These are phyloP conservation scores for Cephalopachus bancanus DNA, from an alignment of 2,797 vertebrate species.

Conservation along the genomic window DNA sequence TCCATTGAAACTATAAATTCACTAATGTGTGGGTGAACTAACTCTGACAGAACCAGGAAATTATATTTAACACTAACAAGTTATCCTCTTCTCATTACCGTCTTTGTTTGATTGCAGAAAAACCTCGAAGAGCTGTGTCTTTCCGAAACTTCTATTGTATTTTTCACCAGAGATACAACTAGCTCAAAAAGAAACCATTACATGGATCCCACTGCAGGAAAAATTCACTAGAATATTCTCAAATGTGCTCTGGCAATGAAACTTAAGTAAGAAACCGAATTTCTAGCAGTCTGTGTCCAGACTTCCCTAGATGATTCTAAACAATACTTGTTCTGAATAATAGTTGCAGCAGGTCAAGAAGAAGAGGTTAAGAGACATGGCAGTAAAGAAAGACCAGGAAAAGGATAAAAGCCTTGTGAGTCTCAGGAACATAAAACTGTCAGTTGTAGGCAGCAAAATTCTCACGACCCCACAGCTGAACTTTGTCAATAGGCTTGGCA, in stretches of 20 bases:
- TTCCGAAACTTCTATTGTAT: neutral
- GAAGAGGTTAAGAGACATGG: slow-evolving; percentile 23
- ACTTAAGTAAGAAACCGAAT: neutral
- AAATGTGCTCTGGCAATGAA: neutral
- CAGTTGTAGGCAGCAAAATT: slow-evolving; percentile 79
- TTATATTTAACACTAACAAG: neutral
- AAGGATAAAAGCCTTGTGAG: slow-evolving; percentile 70
- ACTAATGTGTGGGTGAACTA: neutral
- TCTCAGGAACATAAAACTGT: slow-evolving; percentile 59
- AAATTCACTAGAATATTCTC: slow-evolving; percentile 15
- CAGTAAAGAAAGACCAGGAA: slow-evolving; percentile 48
- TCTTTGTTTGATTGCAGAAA: neutral
- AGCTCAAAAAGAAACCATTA: neutral
- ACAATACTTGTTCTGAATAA: neutral
- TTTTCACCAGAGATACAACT: neutral
- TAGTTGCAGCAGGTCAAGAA: neutral
- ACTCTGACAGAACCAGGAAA: neutral
- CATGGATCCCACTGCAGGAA: neutral
- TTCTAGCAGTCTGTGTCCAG: neutral
- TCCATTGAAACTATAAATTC: neutral
- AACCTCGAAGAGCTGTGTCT: neutral
- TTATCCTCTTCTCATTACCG: neutral
- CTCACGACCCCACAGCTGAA: slow-evolving; percentile 88
- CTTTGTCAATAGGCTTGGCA: slow-evolving; percentile 89
- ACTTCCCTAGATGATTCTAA: neutral